phyloP scores from a whole-genome alignment of 2,888 invertebrate species.

The Drosophila conformis region DNA sequence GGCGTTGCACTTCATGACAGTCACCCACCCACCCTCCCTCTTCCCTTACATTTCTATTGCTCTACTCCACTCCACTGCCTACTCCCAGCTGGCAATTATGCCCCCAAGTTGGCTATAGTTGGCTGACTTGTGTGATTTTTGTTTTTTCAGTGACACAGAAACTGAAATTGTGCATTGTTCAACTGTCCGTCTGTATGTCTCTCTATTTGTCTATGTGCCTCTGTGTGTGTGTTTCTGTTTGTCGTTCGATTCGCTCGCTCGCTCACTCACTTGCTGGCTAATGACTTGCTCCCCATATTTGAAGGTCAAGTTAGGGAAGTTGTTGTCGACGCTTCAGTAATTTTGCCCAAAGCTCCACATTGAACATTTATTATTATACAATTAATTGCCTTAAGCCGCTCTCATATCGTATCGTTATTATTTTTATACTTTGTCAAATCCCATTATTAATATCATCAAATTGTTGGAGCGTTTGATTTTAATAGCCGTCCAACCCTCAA shows the following conservation, averaged over 20 bases:
- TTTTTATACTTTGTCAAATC: conserved; percentile 52
- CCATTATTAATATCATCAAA: conserved; percentile 67
- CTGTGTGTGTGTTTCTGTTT: conserved; percentile 10
- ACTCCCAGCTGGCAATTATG: conserved; percentile 57
- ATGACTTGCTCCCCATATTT: conserved; percentile 71
- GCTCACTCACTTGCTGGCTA: conserved; percentile 36
- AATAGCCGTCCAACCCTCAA: conserved; percentile 58
- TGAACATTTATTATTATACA: conserved; percentile 76
- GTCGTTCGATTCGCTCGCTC: conserved; percentile 33
- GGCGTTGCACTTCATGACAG: conserved; percentile 28
- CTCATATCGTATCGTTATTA: conserved; percentile 49
- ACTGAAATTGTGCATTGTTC: conserved; percentile 83
- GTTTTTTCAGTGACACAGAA: conserved; percentile 83
- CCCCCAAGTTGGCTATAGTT: conserved; percentile 75
- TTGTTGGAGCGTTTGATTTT: conserved; percentile 82
- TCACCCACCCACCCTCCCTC: conserved; percentile 3
- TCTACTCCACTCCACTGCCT: conserved; percentile 28
- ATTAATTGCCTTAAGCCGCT: conserved; percentile 76
- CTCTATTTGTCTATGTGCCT: conserved; percentile 1
- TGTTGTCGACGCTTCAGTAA: conserved; percentile 82
- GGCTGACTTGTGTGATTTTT: conserved; percentile 83
- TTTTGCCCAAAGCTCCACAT: conserved; percentile 76
- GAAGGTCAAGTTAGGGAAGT: conserved; percentile 81
- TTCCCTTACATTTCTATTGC: conserved; percentile 9
- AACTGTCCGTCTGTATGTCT: conserved; percentile 31